These are phyloP conservation scores for Agonum fuliginosum DNA, from an alignment of 2,888 invertebrate species.

Conservation along the genomic window DNA sequence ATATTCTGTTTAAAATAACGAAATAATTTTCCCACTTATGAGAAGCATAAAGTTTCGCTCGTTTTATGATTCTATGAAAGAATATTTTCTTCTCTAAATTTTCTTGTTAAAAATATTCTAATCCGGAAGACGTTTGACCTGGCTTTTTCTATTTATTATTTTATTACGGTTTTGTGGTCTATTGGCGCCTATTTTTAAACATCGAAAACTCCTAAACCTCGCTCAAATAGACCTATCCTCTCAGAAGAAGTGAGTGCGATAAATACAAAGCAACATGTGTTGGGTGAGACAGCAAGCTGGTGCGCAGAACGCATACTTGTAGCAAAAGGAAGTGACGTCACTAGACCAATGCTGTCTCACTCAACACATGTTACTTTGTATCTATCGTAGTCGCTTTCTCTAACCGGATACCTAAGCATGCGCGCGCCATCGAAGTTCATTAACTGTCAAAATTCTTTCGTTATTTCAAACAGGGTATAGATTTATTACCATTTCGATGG, in stretches of 20 bases:
- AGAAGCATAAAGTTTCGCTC: neutral
- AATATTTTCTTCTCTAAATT: too few species aligned
- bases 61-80: too few species aligned
- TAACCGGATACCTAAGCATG: neutral
- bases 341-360: too few species aligned
- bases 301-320: too few species aligned
- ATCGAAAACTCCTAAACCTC: neutral
- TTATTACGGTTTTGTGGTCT: too few species aligned
- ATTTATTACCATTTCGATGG: conserved; percentile 31
- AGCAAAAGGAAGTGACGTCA: too few species aligned
- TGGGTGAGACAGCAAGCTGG: too few species aligned
- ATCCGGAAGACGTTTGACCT: neutral
- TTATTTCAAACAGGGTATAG: neutral
- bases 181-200: neutral
- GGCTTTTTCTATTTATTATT: neutral
- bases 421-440: neutral
- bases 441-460: neutral
- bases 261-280: too few species aligned
- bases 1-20: neutral
- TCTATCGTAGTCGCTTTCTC: too few species aligned
- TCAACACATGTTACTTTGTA: too few species aligned
- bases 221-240: neutral
- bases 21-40: neutral
- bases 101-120: neutral
- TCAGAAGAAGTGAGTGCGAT: too few species aligned